Percentiles rank a stretch among this genome's conserved stretches.
Conservation (phyloP, 2,888 invertebrate genomes). For the Athalia circularis region DNA sequence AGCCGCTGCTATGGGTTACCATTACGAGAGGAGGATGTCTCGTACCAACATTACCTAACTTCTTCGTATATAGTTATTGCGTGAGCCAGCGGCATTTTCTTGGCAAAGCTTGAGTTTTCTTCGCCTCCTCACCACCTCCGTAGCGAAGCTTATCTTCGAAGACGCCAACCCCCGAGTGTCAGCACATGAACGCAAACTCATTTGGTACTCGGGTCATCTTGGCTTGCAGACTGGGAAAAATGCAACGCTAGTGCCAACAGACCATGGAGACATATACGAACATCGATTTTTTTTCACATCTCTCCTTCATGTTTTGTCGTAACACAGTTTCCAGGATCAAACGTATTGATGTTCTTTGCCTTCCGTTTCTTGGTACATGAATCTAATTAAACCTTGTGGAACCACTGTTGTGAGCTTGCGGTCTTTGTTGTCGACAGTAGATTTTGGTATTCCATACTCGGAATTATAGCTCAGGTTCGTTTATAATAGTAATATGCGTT, state of each 20-base stretch:
- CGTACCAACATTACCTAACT: constrained; percentile 14
- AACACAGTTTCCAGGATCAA: too few relatives aligned
- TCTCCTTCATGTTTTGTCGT: too few relatives aligned
- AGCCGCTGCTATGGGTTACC: not conserved
- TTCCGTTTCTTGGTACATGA: too few relatives aligned
- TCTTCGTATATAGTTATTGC: constrained; percentile 2
- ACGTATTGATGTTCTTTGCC: too few relatives aligned
- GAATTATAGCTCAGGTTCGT: not conserved
- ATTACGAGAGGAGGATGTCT: not conserved
- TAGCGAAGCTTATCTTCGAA: not conserved
- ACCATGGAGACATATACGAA: not conserved
- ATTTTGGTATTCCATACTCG: not conserved
- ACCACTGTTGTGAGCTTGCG: too few relatives aligned
- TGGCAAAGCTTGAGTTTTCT: constrained; percentile 20
- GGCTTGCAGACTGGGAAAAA: constrained; percentile 16
- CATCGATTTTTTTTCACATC: too few relatives aligned
- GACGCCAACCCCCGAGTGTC: constrained; percentile 17
- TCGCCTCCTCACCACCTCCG: constrained; percentile 8
- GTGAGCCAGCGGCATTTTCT: constrained; percentile 14
- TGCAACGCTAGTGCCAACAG: constrained; percentile 12
- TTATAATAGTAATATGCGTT: not conserved
- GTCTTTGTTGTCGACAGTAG: too few relatives aligned
- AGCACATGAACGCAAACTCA: constrained; percentile 3
- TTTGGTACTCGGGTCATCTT: constrained; percentile 19
- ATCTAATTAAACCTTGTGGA: too few relatives aligned